Percentiles rank a stretch among this genome's conserved stretches.
Evolutionary conservation across 2,797 vertebrate species (phyloP).

Genomic region (Enteromius mattozi): DNA sequence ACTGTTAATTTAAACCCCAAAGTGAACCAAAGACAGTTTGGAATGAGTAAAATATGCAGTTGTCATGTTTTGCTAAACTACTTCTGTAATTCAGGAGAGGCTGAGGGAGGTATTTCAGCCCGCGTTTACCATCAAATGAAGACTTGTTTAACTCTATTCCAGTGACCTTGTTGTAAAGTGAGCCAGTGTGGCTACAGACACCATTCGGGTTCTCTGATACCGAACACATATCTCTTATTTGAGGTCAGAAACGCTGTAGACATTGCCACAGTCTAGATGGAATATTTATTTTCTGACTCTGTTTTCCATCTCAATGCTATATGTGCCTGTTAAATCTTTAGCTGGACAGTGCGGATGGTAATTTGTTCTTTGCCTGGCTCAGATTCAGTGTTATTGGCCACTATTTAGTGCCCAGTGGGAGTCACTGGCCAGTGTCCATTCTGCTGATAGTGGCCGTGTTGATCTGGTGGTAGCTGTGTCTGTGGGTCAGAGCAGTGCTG

Average conservation of each 20-base stretch:
- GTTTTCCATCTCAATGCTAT: not conserved
- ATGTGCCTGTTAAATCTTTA: conserved; percentile 10
- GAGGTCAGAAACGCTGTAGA: conserved; percentile 8
- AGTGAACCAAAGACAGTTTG: not conserved
- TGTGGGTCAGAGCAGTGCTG: conserved; percentile 51
- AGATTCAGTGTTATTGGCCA: conserved; percentile 31
- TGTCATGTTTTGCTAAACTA: not conserved
- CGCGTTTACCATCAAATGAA: not conserved
- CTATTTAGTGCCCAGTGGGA: conserved; percentile 21
- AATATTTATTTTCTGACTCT: not conserved
- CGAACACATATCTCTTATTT: not conserved
- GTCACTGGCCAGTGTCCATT: conserved; percentile 50
- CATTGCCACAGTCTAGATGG: not conserved
- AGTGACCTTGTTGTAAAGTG: conserved; percentile 5
- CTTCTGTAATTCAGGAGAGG: not conserved
- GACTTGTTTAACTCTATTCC: not conserved
- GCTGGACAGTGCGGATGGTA: conserved; percentile 4
- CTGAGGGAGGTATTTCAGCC: not conserved
- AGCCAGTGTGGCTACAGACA: not conserved
- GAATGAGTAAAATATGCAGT: not conserved
- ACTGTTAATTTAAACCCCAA: not conserved
- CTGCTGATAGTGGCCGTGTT: conserved; percentile 46
- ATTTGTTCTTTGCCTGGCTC: conserved; percentile 25
- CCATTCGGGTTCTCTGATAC: conserved; percentile 15
- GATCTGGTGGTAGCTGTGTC: conserved; percentile 38